These are phyloP conservation scores for Molossus alvarezi DNA, from an alignment of 2,797 vertebrate species.

Conservation along the genomic window DNA sequence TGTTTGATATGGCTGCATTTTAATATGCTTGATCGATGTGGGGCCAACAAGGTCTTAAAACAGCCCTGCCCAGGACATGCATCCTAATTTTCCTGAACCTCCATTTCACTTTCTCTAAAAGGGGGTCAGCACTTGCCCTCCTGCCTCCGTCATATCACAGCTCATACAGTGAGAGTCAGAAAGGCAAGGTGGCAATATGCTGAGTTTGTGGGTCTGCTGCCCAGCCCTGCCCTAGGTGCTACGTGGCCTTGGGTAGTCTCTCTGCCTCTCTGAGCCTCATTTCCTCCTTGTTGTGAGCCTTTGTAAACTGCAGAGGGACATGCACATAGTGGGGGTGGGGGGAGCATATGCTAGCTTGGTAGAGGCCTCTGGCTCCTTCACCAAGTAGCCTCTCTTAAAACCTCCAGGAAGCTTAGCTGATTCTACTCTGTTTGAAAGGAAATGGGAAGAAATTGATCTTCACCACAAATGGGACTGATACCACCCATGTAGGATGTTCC, in stretches of 20 bases:
- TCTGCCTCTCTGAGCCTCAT: constrained; percentile 54
- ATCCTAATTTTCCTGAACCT: constrained; percentile 53
- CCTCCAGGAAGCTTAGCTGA: constrained; percentile 34
- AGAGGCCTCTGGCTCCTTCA: not conserved
- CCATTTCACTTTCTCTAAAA: constrained; percentile 66
- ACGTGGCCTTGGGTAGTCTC: not conserved
- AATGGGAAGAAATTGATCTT: constrained; percentile 48
- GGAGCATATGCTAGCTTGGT: not conserved
- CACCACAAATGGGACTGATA: not conserved
- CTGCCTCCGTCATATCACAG: not conserved
- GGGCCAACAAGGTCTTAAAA: constrained; percentile 57
- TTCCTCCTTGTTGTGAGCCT: not conserved
- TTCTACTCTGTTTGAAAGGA: not conserved
- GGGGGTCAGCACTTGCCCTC: not conserved
- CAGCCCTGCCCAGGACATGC: constrained; percentile 24
- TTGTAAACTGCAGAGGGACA: not conserved
- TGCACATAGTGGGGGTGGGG: not conserved
- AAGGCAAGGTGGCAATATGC: not conserved
- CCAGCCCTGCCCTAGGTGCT: not conserved
- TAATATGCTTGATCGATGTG: constrained; percentile 65
- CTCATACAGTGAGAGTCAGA: not conserved
- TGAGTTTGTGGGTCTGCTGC: not conserved
- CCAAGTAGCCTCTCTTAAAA: constrained; percentile 6
- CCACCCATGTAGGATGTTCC: not conserved
- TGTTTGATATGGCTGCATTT: constrained; percentile 73